Conservation (phyloP, 1,140 invertebrate genomes). For the Rhopalosiphum maidis region DNA sequence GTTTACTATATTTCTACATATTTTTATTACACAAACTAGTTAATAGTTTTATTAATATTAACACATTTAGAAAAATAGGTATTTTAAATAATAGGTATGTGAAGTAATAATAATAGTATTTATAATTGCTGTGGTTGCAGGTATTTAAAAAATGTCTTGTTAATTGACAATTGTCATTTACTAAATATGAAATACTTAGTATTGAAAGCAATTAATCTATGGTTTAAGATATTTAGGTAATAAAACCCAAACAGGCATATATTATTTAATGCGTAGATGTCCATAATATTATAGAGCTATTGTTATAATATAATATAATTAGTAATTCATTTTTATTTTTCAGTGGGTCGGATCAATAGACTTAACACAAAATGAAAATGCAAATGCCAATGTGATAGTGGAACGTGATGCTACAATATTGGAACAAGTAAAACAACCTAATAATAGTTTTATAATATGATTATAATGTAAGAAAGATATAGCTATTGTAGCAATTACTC, state of each 20-base stretch:
- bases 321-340: conserved; percentile 59
- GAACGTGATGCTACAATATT: conserved; percentile 76
- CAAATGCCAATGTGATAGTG: conserved; percentile 89
- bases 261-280: neutral
- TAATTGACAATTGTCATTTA: neutral
- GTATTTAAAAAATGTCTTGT: neutral
- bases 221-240: neutral
- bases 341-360: conserved; percentile 96
- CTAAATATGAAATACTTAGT: neutral
- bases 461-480: too few relatives aligned
- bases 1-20: neutral
- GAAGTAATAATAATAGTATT: neutral
- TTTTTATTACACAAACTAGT: neutral
- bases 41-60: neutral
- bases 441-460: neutral
- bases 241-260: neutral
- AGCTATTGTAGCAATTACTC: too few relatives aligned
- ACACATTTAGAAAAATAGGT: neutral
- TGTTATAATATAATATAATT: neutral
- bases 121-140: neutral
- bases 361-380: conserved; percentile 84
- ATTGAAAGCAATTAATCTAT: neutral
- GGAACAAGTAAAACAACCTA: conserved; percentile 72
- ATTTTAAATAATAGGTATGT: neutral
- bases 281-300: neutral